A percentile compares a stretch with the other conserved stretches of the same genome.
Evolutionary conservation across 1,140 invertebrate genomes (phyloP).

Genomic region (Batillaria attramentaria): DNA sequence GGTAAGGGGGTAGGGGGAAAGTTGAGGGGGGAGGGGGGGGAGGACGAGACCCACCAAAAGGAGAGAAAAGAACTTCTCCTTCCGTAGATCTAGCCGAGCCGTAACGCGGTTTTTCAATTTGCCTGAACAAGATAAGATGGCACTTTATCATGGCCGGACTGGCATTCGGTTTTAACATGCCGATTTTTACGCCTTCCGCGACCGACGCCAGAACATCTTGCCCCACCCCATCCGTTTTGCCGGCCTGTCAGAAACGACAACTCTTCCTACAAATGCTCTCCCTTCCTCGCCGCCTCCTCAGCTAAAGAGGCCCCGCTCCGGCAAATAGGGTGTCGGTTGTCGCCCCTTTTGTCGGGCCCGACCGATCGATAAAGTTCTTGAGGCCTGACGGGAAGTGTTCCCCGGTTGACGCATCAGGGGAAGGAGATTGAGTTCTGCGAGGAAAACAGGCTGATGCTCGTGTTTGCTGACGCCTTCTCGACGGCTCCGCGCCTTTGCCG

Average conservation of each 20-base stretch:
- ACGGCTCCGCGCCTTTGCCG: not conserved
- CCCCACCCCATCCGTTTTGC: not conserved
- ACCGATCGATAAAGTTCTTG: not conserved
- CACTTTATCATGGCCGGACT: too few species aligned
- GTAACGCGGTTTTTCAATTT: not conserved
- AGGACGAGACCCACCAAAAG: not conserved
- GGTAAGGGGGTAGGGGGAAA: not conserved
- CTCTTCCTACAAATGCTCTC: slow-evolving; percentile 11
- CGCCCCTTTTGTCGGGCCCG: slow-evolving; percentile 15
- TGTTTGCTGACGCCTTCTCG: not conserved
- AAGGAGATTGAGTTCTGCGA: slow-evolving; percentile 9
- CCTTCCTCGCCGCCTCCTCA: not conserved
- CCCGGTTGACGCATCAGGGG: not conserved
- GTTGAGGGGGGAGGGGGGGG: not conserved
- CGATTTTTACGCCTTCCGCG: too few species aligned
- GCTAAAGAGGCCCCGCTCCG: not conserved
- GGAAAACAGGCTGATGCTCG: not conserved
- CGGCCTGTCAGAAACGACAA: slow-evolving; percentile 15
- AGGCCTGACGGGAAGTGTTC: not conserved
- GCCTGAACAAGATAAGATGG: not conserved
- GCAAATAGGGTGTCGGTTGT: slow-evolving; percentile 5
- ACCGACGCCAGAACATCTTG: not conserved
- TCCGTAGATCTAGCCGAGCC: not conserved
- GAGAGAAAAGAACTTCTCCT: not conserved
- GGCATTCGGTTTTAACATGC: too few species aligned